A percentile compares a stretch with the other conserved stretches of the same genome.
phyloP scores from a whole-genome alignment of 2,797 vertebrate species.

The Pempheris klunzingeri region DNA sequence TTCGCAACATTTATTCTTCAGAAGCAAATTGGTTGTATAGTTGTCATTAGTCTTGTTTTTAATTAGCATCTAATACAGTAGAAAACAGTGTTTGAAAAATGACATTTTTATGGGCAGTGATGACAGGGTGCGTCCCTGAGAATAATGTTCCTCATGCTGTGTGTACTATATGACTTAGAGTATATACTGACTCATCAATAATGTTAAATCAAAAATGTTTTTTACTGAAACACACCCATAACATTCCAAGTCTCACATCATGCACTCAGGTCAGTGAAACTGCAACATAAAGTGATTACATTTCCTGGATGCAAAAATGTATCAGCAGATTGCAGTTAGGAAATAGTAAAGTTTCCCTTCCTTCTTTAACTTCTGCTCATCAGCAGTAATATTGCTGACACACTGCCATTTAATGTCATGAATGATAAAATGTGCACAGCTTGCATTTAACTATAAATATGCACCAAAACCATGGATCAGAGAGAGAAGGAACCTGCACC shows the following conservation, averaged over 20 bases:
- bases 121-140: neutral
- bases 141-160: neutral
- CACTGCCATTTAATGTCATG: neutral
- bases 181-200: neutral
- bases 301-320: neutral
- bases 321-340: conserved; percentile 18
- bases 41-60: no score
- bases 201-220: neutral
- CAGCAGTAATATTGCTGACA: conserved; percentile 28
- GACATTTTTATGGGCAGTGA: neutral
- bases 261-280: neutral
- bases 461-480: no score
- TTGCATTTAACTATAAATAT: conserved; percentile 10
- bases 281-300: neutral
- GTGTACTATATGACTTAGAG: neutral
- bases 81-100: neutral
- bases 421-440: neutral
- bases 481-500: no score
- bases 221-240: neutral
- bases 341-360: conserved; percentile 57
- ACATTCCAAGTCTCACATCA: conserved; percentile 27
- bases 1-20: no score
- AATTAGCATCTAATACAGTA: neutral
- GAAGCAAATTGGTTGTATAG: no score
- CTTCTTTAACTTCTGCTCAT: conserved; percentile 22